Base-by-base conservation (phyloP, 2,888 invertebrate species). In the Coleophora deauratella region DNA sequence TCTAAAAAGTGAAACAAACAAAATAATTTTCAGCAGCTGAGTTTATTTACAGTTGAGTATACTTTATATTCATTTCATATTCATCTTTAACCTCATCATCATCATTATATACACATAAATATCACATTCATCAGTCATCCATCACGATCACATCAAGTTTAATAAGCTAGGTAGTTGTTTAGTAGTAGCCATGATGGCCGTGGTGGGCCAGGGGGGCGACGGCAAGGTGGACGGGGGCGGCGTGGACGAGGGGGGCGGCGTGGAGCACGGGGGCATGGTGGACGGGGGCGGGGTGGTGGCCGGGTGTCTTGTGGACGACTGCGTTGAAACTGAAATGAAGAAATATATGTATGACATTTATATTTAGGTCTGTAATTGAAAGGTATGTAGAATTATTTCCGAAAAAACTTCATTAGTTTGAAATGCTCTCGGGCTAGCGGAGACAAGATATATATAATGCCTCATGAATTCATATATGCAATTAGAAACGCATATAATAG, bases 41-140 rank as follows among this genome's bases (percentile, higher is more conserved):
- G 61, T 76, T 71, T 84, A 79, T 81, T 84, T 84, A 84, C 76
- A 76, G 55, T 66, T 65, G 71, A 73, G 66, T 78, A 79, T 68
- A 72, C 75, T 70, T 60, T 31, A 31, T 4, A 31, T 10, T 31
- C n/a, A 7, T 31, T 31, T 31, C 9, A n/a, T 11, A 3, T 2
- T 62, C 63, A 55, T 60, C 46, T 57, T 62, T 62, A 59, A 68
- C 54, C 55, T 56, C 66, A 59, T 68, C 54, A 56, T 56, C 66
- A 68, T 68, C 66, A 68, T 66, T 74, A 77, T 74, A 56, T 80
- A 81, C 79, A 81, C 79, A 80, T 85, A 85, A 85, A 84, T 85
- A 85, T 82, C 82, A 82, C 85, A 84, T 68, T 73, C 78, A 71
- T 65, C 78, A 82, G 64, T 72, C 81, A 81, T 79, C 59, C 77